These are phyloP conservation scores for Columba livia DNA, from an alignment of 2,113 vertebrate species.

Conservation along the genomic window DNA sequence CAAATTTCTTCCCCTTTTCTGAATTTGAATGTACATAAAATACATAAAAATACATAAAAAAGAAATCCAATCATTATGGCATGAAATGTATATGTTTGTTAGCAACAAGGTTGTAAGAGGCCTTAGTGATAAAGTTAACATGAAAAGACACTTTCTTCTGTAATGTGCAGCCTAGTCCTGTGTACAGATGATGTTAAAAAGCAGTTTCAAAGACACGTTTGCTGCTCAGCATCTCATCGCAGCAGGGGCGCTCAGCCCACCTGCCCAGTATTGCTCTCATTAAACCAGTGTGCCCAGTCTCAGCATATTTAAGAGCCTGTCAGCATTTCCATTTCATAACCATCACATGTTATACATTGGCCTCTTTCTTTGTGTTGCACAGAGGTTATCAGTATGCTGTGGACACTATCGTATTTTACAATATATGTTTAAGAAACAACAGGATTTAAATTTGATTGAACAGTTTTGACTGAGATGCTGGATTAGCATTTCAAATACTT, in stretches of 20 bases:
- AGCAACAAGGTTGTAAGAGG: not conserved
- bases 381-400: not conserved
- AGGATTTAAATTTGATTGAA: not conserved
- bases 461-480: constrained; percentile 5
- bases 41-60: not conserved
- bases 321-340: constrained; percentile 17
- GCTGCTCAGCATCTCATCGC: not conserved
- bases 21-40: not conserved
- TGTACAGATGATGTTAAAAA: not conserved
- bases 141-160: not conserved
- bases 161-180: not conserved
- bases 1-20: not conserved
- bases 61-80: not conserved
- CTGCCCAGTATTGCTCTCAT: constrained; percentile 26
- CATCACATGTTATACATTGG: not conserved
- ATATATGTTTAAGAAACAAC: not conserved
- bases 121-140: not conserved
- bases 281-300: not conserved
- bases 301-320: not conserved
- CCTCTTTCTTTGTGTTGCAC: not conserved
- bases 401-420: not conserved
- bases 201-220: not conserved
- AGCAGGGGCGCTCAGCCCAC: constrained; percentile 4
- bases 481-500: constrained; percentile 45
- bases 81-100: not conserved